Base-by-base conservation (phyloP, 1,140 invertebrate species). In the Grapholita molesta region DNA sequence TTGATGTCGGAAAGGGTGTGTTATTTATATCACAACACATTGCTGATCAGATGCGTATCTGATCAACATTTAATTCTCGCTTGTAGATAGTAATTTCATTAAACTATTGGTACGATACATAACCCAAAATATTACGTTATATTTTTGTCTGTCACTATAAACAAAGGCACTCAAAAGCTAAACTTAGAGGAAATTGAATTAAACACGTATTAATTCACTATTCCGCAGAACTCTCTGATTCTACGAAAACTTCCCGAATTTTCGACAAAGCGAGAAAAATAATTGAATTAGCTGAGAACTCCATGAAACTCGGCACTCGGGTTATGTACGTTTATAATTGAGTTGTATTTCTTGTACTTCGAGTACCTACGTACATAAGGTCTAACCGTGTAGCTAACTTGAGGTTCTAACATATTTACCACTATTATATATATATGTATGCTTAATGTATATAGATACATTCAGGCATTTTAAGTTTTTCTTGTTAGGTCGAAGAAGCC, bases 121-220 rank as follows among this genome's bases (percentile, higher is more conserved):
- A n/a, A n/a, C n/a, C 11, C 15, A 42, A 42, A 38, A 42, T 6
- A 12, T 15, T 15, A 5, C 38, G 15, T 30, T 30, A 30, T 30
- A 30, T 4, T 30, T 4, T 30, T 4, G 7, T 30, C 3, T 30
- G 28, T 11, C n/a, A n/a, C 12, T 25, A 1, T 28, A 12, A 57
- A 57, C 9, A 8, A 57, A 57, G 21, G 8, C 21, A 57, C 21
- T 57, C 55, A 61, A 61, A 61, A 61, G 55, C 24, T 25, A 28
- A n/a, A 61, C 25, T 28, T 28, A 55, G 12, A 57, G 24, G n/a
- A 18, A 61, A 61, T 61, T 61, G 55, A 61, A 61, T 61, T 61
- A 61, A 61, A 61, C 24, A 61, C 55, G 55, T 61, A 61, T 61
- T 61, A 61, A 61, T 61, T 61, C 55, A 61, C 55, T 61, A 57